These are phyloP conservation scores for Drosophila sp. DNA, from an alignment of 1,140 invertebrate genomes.

Conservation along the genomic window DNA sequence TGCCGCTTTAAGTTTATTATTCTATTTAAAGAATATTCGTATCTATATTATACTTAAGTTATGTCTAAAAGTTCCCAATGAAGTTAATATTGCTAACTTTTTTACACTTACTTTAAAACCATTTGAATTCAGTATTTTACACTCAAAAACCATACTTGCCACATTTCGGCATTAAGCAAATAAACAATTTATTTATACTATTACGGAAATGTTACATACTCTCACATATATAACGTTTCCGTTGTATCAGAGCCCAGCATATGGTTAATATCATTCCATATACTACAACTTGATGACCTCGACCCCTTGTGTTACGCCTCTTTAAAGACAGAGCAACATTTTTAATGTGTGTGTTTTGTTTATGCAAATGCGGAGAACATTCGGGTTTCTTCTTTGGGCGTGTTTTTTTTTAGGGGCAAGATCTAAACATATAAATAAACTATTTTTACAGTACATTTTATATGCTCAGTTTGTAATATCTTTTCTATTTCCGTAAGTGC, in stretches of 20 bases:
- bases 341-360: constrained; percentile 58
- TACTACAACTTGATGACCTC: constrained; percentile 11
- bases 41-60: too few relatives aligned
- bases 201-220: constrained; percentile 53
- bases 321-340: constrained; percentile 23
- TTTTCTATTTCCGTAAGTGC: constrained; percentile 46
- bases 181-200: constrained; percentile 60
- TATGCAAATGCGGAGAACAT: constrained; percentile 65
- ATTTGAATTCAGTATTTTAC: constrained; percentile 1
- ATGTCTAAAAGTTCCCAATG: neutral
- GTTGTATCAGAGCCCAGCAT: constrained; percentile 51
- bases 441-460: constrained; percentile 63
- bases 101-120: constrained; percentile 3
- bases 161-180: constrained; percentile 38
- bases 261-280: constrained; percentile 64
- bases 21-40: too few relatives aligned
- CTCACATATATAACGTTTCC: constrained; percentile 52
- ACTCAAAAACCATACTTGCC: neutral
- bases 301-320: constrained; percentile 16
- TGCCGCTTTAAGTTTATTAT: too few relatives aligned
- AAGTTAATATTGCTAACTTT: constrained; percentile 7
- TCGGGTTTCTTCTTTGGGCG: constrained; percentile 23
- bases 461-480: constrained; percentile 14
- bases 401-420: constrained; percentile 46
- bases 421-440: constrained; percentile 71